Conservation (phyloP, 2,113 vertebrate species). For the Craseonycteris thonglongyai region DNA sequence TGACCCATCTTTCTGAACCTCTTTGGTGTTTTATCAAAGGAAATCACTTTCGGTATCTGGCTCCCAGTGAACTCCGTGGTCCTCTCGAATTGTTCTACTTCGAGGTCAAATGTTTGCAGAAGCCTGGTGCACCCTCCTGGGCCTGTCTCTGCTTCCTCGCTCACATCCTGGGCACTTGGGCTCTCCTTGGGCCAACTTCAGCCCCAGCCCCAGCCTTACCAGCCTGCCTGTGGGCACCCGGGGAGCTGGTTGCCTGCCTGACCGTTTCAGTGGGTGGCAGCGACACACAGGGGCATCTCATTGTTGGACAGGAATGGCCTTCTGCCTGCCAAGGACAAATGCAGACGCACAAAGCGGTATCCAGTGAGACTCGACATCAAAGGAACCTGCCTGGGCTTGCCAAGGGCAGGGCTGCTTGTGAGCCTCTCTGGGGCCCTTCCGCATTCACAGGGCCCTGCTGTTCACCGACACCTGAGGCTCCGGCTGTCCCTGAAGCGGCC, state of each 20-base stretch:
- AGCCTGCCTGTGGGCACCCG: background rate
- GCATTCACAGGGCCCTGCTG: background rate
- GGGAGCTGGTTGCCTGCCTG: background rate
- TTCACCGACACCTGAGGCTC: background rate
- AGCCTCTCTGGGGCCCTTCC: background rate
- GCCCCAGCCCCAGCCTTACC: background rate
- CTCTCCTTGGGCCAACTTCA: background rate
- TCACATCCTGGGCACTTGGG: background rate
- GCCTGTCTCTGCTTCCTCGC: background rate
- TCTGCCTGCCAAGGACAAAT: constrained; percentile 59
- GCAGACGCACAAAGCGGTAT: constrained; percentile 48
- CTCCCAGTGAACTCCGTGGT: background rate
- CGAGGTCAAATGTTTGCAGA: background rate
- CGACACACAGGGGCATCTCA: constrained; percentile 52
- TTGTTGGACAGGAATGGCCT: constrained; percentile 50
- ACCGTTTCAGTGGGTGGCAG: constrained; percentile 26
- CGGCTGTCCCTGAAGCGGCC: background rate
- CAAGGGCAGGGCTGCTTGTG: constrained; percentile 46
- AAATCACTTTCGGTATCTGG: background rate
- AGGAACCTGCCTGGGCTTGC: constrained; percentile 53
- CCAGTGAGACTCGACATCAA: constrained; percentile 59
- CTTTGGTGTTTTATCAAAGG: background rate
- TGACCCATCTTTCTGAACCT: background rate
- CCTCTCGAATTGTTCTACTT: background rate
- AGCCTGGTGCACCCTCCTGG: background rate